Evolutionary conservation across 1,140 invertebrate species (phyloP), one percentile per base, ranked within the genome.

Genomic region (Neodiprion fabricii): DNA sequence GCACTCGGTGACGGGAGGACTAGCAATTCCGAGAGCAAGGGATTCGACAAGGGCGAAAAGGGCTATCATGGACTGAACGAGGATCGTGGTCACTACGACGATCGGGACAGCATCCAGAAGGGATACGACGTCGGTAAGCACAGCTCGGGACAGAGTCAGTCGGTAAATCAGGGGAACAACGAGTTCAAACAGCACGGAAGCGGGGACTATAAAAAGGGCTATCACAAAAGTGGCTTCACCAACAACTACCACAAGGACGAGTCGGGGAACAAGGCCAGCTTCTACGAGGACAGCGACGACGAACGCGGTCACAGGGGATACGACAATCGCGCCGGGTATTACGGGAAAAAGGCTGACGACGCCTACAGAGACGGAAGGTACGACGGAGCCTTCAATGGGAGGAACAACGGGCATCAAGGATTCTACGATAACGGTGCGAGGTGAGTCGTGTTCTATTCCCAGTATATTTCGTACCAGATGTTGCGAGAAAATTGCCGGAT

Each of bases 241-340:
- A 92, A 92, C 78, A 90, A 89, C 12, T 92, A 92, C 79, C 91
- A 92, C 78, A 92, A 92, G 80, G 91, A 92, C 75, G 92, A 93
- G 79, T 91, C 90, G 2, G 92, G 90, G 0, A 91, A 91, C 74
- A 92, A 92, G 78, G 91, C 90, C 40, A 91, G 90, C 73, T 93
- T 88, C 81, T 93, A 91, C 76, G 92, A 92, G 76, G 91, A 92
- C 78, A 89, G 88, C 49, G 89, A 88, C 70, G 91, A 92, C 76
- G 89, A 92, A 80, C 91, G 89, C 14, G 90, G 89, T 77, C 87
- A 90, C 77, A 85, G 85, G 8, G 86, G 87, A 49, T 89, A 89
- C 65, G 90, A 91, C 48, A 90, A 86, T 74, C 85, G 82, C 71
- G 81, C 87, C 66, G 89, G 88, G 53, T 85, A 80, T 74, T 84